Evolutionary conservation across 2,113 vertebrate genomes (phyloP).

Genomic region (Scophthalmus maximus): DNA sequence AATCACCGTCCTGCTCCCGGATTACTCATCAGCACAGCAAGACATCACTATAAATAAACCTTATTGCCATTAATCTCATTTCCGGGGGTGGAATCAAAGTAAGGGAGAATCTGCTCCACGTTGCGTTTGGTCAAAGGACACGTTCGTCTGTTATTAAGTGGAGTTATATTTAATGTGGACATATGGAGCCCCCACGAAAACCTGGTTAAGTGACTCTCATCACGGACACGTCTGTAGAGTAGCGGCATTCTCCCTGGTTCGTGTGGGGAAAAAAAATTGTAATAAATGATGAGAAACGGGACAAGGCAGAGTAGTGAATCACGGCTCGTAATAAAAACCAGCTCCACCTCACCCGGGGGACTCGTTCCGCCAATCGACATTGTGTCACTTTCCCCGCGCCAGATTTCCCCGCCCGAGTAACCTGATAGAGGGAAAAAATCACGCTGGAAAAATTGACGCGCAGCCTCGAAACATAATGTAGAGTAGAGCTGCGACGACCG

Average conservation of each 20-base stretch:
- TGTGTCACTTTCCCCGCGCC: slow-evolving; percentile 14
- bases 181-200: too few species aligned
- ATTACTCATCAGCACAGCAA: too few species aligned
- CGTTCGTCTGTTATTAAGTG: too few species aligned
- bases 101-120: too few species aligned
- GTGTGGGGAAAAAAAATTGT: not conserved
- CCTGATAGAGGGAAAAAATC: slow-evolving; percentile 1
- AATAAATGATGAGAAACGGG: not conserved
- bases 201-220: slow-evolving; percentile 8
- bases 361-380: slow-evolving; percentile 26
- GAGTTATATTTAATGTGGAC: slow-evolving; percentile 3
- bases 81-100: too few species aligned
- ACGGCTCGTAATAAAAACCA: slow-evolving; percentile 25
- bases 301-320: slow-evolving; percentile 12
- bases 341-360: slow-evolving; percentile 16
- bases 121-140: not conserved
- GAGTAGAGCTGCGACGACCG: not conserved
- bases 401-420: slow-evolving; percentile 13
- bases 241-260: not conserved
- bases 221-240: slow-evolving; percentile 9
- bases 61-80: too few species aligned
- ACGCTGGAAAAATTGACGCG: not conserved
- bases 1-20: too few species aligned
- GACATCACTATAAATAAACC: too few species aligned
- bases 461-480: not conserved